Evolutionary conservation across 2,113 vertebrate species (phyloP).

Genomic region (Osmerus eperlanus): DNA sequence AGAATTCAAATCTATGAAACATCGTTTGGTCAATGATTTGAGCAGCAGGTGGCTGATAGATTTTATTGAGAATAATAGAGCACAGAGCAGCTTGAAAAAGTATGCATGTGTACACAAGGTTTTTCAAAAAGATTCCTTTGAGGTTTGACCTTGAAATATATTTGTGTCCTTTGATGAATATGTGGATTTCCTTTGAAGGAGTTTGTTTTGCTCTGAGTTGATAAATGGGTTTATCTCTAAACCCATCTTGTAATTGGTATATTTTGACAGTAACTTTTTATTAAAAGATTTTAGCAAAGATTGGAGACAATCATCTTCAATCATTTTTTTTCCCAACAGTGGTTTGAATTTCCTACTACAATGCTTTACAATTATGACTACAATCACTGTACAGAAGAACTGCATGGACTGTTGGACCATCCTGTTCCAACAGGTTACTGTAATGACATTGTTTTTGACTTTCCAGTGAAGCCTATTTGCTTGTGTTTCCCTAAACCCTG

Average conservation of each 20-base stretch:
- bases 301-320: neutral
- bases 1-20: slow-evolving; percentile 3
- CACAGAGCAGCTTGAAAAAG: neutral
- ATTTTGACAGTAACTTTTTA: neutral
- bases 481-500: slow-evolving; percentile 16
- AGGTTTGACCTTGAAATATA: neutral
- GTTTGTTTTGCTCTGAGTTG: neutral
- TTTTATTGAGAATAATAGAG: neutral
- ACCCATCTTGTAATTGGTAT: neutral
- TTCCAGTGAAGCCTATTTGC: slow-evolving; percentile 7
- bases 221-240: neutral
- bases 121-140: neutral
- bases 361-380: neutral
- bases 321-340: neutral
- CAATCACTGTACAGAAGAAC: neutral
- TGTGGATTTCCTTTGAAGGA: neutral
- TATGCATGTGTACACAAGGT: neutral
- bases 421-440: neutral
- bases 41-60: neutral
- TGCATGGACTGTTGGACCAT: neutral
- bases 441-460: neutral
- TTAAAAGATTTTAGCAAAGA: neutral
- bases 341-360: neutral
- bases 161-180: neutral
- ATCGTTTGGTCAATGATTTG: neutral